Evolutionary conservation across 2,797 vertebrate species (phyloP).

Genomic region (Acanthornis magna): DNA sequence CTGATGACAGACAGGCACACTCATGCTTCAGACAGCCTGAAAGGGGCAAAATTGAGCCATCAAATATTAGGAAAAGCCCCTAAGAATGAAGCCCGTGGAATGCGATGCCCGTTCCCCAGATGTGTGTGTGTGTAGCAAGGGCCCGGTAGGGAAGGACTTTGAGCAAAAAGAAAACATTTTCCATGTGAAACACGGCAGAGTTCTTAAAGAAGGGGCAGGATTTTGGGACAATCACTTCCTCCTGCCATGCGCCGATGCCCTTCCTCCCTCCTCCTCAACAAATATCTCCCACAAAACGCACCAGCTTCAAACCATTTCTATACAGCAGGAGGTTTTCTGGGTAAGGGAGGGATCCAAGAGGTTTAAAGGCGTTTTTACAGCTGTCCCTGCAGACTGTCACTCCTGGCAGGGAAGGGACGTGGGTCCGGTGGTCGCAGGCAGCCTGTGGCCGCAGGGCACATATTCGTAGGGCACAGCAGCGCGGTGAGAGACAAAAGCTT

Average conservation of each 20-base stretch:
- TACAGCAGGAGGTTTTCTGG: neutral
- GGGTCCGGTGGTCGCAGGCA: neutral
- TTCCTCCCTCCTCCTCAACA: neutral
- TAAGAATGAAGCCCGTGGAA: neutral
- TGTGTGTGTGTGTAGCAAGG: rapidly evolving
- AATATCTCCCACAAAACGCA: rapidly evolving
- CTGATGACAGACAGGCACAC: neutral
- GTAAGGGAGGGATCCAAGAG: neutral
- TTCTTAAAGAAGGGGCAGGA: neutral
- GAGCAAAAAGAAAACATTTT: neutral
- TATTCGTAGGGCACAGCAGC: slow-evolving; percentile 2
- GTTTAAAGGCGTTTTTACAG: neutral
- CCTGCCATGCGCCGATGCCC: rapidly evolving
- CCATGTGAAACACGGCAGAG: neutral
- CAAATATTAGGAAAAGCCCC: neutral
- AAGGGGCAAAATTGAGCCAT: slow-evolving; percentile 10
- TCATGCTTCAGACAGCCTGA: neutral
- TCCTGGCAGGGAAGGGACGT: neutral
- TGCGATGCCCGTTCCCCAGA: rapidly evolving
- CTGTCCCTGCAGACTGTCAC: neutral
- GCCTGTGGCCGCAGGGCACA: neutral
- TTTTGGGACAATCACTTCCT: neutral
- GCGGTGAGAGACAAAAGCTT: slow-evolving; percentile 46
- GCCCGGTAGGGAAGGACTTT: neutral
- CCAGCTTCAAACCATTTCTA: neutral